A percentile compares a stretch with the other conserved stretches of the same genome.
Conservation (phyloP, 2,888 invertebrate genomes). For the Drosophila glabriapex region DNA sequence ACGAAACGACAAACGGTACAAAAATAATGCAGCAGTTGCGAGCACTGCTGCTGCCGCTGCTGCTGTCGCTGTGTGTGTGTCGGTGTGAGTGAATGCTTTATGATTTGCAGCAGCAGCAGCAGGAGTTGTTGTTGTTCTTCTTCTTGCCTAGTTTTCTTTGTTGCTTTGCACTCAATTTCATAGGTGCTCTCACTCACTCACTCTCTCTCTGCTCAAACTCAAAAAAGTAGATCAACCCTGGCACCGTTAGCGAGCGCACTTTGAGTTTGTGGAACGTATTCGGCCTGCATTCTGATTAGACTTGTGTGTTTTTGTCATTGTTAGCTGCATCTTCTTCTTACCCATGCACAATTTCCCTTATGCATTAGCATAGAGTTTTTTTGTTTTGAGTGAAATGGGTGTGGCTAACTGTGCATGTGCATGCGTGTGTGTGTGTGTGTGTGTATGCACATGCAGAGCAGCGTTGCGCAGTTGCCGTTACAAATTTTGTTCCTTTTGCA, state of each 20-base stretch:
- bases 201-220: slow-evolving; percentile 49
- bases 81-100: slow-evolving; percentile 66
- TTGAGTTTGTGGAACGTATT: slow-evolving; percentile 73
- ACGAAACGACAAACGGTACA: slow-evolving; percentile 47
- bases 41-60: slow-evolving; percentile 48
- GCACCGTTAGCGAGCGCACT: slow-evolving; percentile 61
- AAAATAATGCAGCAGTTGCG: slow-evolving; percentile 29
- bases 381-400: slow-evolving; percentile 73
- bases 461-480: slow-evolving; percentile 67
- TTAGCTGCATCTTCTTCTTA: slow-evolving; percentile 53
- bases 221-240: slow-evolving; percentile 58
- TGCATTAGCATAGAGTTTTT: slow-evolving; percentile 74
- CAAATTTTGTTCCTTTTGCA: slow-evolving; percentile 46
- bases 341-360: slow-evolving; percentile 25
- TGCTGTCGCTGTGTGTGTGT: slow-evolving; percentile 25
- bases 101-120: slow-evolving; percentile 72
- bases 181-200: slow-evolving; percentile 25
- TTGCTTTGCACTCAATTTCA: slow-evolving; percentile 54
- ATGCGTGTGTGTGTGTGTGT: slow-evolving; percentile 1
- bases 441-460: slow-evolving; percentile 36
- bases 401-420: slow-evolving; percentile 64
- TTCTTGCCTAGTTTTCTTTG: slow-evolving; percentile 63
- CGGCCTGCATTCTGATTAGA: slow-evolving; percentile 77
- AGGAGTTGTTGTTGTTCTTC: slow-evolving; percentile 14
- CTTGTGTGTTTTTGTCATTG: slow-evolving; percentile 38